These are phyloP conservation scores for Salarias fasciatus DNA, from an alignment of 2,797 vertebrate genomes.

Conservation along the genomic window DNA sequence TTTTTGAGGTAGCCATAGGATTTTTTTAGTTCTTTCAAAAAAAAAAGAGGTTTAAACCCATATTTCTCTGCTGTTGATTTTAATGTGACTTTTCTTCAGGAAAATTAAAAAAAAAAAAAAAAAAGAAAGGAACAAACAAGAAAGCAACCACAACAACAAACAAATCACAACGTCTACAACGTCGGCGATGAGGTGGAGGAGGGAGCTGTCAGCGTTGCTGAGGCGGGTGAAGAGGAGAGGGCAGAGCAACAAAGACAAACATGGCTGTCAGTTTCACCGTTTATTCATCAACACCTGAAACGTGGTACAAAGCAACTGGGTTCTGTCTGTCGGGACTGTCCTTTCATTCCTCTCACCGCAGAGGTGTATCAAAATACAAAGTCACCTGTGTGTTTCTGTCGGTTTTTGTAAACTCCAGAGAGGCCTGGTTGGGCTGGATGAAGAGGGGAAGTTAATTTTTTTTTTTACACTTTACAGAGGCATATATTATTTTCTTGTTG, in stretches of 20 bases:
- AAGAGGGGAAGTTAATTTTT: constrained; percentile 67
- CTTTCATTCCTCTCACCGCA: constrained; percentile 83
- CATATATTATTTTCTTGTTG: constrained; percentile 92
- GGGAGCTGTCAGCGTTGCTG: constrained; percentile 34
- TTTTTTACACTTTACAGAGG: constrained; percentile 85
- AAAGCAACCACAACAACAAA: constrained; percentile 55
- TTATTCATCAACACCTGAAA: constrained; percentile 91
- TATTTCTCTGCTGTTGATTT: constrained; percentile 80
- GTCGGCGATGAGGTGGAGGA: constrained; percentile 25
- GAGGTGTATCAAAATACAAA: constrained; percentile 83
- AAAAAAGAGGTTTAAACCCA: constrained; percentile 81
- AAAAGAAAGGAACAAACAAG: constrained; percentile 60
- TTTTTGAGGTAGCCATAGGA: constrained; percentile 76
- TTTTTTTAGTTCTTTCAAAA: constrained; percentile 47
- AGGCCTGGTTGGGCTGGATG: constrained; percentile 71
- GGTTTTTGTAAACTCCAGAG: constrained; percentile 77
- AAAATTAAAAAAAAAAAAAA: constrained; percentile 29
- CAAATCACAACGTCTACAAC: constrained; percentile 54
- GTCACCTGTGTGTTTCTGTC: constrained; percentile 77
- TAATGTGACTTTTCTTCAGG: constrained; percentile 70
- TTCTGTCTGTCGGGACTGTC: constrained; percentile 85
- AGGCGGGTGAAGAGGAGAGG: constrained; percentile 38
- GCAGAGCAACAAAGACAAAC: constrained; percentile 85
- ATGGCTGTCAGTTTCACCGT: constrained; percentile 88
- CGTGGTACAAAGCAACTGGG: constrained; percentile 83